Evolutionary conservation across 2,113 vertebrate species (phyloP).

Genomic region (Thunnus thynnus): DNA sequence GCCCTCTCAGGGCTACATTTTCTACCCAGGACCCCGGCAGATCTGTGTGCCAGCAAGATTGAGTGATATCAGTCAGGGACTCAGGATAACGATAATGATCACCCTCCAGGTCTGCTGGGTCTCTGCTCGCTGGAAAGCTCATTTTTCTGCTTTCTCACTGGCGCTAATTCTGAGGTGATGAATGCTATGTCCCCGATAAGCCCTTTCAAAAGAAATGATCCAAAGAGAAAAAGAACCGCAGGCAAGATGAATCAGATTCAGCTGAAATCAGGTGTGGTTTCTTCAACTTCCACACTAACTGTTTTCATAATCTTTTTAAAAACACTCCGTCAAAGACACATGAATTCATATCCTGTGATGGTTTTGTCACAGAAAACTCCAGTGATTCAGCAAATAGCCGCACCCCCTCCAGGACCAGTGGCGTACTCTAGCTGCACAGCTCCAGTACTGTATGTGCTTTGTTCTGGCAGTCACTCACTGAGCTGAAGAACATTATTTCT

Average conservation of each 20-base stretch:
- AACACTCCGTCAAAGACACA: slow-evolving; percentile 30
- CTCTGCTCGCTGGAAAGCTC: slow-evolving; percentile 24
- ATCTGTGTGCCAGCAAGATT: slow-evolving; percentile 71
- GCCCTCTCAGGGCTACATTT: slow-evolving; percentile 71
- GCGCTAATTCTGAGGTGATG: slow-evolving; percentile 85
- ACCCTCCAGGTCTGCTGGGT: slow-evolving; percentile 80
- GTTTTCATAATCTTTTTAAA: slow-evolving; percentile 50
- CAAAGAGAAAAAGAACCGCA: slow-evolving; percentile 59
- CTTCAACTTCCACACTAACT: slow-evolving; percentile 28
- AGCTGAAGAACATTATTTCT: slow-evolving; percentile 78
- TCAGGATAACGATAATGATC: slow-evolving; percentile 68
- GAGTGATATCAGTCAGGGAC: slow-evolving; percentile 86
- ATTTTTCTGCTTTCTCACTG: slow-evolving; percentile 48
- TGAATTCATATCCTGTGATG: slow-evolving; percentile 27
- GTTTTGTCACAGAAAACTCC: slow-evolving; percentile 42
- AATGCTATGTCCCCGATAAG: slow-evolving; percentile 87
- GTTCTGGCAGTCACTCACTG: slow-evolving; percentile 71
- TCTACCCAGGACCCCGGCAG: slow-evolving; percentile 13
- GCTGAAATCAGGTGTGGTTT: slow-evolving; percentile 26
- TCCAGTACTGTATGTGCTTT: slow-evolving; percentile 49
- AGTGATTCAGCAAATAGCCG: slow-evolving; percentile 5
- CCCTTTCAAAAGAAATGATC: slow-evolving; percentile 72
- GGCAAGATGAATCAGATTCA: slow-evolving; percentile 36
- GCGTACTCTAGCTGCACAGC: background rate
- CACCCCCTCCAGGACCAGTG: background rate